Conservation (phyloP, 2,797 vertebrate species). For the Acipenser oxyrinchus region DNA sequence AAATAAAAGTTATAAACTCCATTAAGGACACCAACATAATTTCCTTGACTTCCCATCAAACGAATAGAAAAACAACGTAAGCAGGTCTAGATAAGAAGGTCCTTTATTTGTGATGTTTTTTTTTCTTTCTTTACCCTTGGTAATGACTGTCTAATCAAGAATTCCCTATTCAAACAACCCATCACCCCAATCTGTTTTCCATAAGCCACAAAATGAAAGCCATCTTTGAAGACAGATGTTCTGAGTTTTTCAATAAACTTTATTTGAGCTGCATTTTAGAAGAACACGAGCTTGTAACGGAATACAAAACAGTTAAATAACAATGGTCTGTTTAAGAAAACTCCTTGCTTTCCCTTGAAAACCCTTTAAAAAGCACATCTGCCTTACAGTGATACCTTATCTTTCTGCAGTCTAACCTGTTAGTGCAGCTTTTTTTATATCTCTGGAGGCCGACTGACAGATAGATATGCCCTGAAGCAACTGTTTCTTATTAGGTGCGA, state of each 20-base stretch:
- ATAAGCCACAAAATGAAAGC: constrained; percentile 45
- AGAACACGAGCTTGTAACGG: background rate
- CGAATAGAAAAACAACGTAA: background rate
- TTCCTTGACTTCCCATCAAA: background rate
- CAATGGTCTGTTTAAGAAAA: no score
- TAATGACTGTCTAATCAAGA: constrained; percentile 27
- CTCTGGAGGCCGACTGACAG: no score
- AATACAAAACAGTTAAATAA: no score
- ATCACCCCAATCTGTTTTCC: constrained; percentile 44
- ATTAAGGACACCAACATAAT: background rate
- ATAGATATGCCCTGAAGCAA: no score
- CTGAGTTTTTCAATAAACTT: constrained; percentile 34
- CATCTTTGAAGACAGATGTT: constrained; percentile 37
- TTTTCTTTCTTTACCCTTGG: background rate
- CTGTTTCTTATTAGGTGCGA: no score
- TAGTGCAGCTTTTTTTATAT: no score
- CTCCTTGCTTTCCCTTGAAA: no score
- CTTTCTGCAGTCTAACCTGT: no score
- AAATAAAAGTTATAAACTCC: no score
- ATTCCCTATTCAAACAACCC: constrained; percentile 22
- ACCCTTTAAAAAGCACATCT: no score
- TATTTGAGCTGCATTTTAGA: background rate
- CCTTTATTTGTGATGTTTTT: background rate
- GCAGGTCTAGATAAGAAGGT: background rate
- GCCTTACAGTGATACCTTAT: no score